A percentile compares a stretch with the other conserved stretches of the same genome.
phyloP scores from a whole-genome alignment of 2,797 vertebrate genomes.

The Neostethus bicornis region DNA sequence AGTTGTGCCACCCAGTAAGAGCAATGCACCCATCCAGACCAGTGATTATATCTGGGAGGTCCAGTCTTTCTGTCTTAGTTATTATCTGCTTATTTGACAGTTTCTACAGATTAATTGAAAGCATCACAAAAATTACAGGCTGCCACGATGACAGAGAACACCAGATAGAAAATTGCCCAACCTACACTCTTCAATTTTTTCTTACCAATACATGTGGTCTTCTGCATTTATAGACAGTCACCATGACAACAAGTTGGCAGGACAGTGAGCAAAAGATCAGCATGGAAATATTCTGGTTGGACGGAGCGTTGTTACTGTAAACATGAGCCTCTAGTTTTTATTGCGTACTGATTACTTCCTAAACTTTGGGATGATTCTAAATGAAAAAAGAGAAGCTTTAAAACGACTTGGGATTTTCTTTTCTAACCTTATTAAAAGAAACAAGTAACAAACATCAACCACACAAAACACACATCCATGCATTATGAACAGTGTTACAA shows the following conservation, averaged over 20 bases:
- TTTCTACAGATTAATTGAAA: conserved; percentile 10
- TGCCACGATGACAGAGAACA: background rate
- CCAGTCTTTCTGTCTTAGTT: conserved; percentile 18
- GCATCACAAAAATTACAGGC: conserved; percentile 3
- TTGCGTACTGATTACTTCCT: no score
- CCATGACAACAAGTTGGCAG: conserved; percentile 46
- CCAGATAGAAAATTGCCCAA: no score
- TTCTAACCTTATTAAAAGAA: no score
- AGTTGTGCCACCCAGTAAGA: conserved; percentile 67
- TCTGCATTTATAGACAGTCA: conserved; percentile 15
- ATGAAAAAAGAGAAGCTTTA: no score
- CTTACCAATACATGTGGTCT: conserved; percentile 8
- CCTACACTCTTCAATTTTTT: conserved; percentile 5
- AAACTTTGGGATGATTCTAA: no score
- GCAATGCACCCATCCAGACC: conserved; percentile 54
- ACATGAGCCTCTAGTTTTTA: conserved; percentile 18
- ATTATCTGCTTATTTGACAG: conserved; percentile 19
- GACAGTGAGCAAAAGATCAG: conserved; percentile 25
- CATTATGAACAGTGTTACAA: no score
- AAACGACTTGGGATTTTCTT: no score
- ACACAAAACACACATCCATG: no score
- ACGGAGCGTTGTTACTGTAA: conserved; percentile 48
- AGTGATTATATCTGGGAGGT: conserved; percentile 62
- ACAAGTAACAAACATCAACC: no score
- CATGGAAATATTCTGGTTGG: conserved; percentile 62